Evolutionary conservation across 2,797 vertebrate species (phyloP).

Genomic region (Enteromius treurensis): DNA sequence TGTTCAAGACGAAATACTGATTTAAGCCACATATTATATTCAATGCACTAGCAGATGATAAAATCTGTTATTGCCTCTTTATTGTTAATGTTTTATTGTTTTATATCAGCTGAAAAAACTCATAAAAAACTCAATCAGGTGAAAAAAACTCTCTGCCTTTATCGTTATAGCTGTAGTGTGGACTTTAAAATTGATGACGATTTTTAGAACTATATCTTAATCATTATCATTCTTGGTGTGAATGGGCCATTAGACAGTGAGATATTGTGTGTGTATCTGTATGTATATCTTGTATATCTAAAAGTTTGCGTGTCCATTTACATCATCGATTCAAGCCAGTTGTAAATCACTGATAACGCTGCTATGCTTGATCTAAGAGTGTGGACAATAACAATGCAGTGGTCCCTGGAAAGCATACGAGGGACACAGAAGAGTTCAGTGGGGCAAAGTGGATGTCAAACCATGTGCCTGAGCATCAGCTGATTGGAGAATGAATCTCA

Average conservation of each 20-base stretch:
- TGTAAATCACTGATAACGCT: not conserved
- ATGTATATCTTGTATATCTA: not conserved
- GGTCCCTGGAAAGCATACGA: not conserved
- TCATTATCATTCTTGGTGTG: not conserved
- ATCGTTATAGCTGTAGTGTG: too few relatives aligned
- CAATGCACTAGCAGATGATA: not conserved
- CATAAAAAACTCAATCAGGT: too few relatives aligned
- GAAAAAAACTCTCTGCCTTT: too few relatives aligned
- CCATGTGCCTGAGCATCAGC: conserved; percentile 36
- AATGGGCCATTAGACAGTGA: not conserved
- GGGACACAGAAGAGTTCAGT: conserved; percentile 27
- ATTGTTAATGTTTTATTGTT: not conserved
- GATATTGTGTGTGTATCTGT: not conserved
- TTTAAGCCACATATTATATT: not conserved
- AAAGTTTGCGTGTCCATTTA: conserved; percentile 6
- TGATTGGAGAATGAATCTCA: conserved; percentile 40
- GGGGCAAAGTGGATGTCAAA: conserved; percentile 29
- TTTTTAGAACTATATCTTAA: not conserved
- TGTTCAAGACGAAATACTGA: not conserved
- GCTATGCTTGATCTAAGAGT: not conserved
- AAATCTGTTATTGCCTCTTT: not conserved
- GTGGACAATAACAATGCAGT: not conserved
- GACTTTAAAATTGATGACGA: not conserved
- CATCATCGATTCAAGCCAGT: not conserved
- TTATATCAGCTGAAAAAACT: not conserved